Conservation (phyloP, 2,888 invertebrate species). For the Eueremaeus valkanovi region DNA sequence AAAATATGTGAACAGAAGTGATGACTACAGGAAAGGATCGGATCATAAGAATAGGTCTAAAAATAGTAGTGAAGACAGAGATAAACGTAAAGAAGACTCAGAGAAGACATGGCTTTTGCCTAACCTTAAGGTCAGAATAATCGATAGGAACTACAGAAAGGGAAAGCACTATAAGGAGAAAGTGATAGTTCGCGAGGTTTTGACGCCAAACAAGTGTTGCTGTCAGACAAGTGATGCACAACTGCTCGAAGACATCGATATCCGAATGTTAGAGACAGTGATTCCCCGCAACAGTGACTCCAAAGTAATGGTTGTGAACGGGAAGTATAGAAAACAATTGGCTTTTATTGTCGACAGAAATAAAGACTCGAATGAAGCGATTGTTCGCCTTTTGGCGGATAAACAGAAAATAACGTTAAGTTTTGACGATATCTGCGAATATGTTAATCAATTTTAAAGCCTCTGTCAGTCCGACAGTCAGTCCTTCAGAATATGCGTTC, state of each 20-base stretch:
- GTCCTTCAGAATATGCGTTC: too few relatives aligned
- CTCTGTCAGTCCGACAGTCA: not conserved
- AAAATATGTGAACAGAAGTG: slow-evolving; percentile 26
- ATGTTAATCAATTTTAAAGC: slow-evolving; percentile 46
- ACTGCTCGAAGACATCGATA: slow-evolving; percentile 52
- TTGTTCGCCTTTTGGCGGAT: slow-evolving; percentile 53
- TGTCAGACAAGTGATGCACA: slow-evolving; percentile 52
- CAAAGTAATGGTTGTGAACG: slow-evolving; percentile 53
- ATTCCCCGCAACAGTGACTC: slow-evolving; percentile 52
- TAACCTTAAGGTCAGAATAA: slow-evolving; percentile 52
- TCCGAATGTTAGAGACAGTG: slow-evolving; percentile 54
- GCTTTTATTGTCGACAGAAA: slow-evolving; percentile 53
- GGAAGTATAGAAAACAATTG: slow-evolving; percentile 52
- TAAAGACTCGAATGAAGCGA: slow-evolving; percentile 52
- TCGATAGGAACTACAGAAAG: slow-evolving; percentile 52
- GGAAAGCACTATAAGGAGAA: slow-evolving; percentile 51
- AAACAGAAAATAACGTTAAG: slow-evolving; percentile 51
- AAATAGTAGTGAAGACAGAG: not conserved
- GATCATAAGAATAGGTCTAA: not conserved
- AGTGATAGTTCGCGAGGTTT: slow-evolving; percentile 43
- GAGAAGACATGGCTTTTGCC: slow-evolving; percentile 51
- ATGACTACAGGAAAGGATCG: slow-evolving; percentile 42
- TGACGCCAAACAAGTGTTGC: slow-evolving; percentile 47
- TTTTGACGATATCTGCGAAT: slow-evolving; percentile 55
- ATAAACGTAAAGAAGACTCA: slow-evolving; percentile 39